These are phyloP conservation scores for Potamarius usumacintae DNA, from an alignment of 2,113 vertebrate species.

Conservation along the genomic window DNA sequence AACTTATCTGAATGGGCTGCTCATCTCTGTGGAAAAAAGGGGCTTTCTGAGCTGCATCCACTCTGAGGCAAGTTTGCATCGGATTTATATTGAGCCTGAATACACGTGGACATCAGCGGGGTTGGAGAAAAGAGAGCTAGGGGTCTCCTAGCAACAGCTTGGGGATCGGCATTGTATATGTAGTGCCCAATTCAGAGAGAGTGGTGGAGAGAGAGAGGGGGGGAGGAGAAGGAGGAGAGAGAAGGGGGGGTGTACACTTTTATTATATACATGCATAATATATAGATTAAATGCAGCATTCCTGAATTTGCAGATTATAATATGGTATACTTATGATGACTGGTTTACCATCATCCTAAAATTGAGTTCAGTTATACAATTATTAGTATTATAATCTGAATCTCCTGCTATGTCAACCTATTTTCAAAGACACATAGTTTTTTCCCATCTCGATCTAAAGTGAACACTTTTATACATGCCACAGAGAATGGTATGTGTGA, in stretches of 20 bases:
- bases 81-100: constrained; percentile 56
- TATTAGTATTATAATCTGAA: not conserved
- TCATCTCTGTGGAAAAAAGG: constrained; percentile 25
- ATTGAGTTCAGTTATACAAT: no score
- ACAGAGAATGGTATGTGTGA: not conserved
- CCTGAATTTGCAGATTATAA: not conserved
- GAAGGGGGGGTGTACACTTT: not conserved
- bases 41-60: constrained; percentile 35
- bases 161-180: constrained; percentile 40
- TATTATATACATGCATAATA: not conserved
- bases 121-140: constrained; percentile 61
- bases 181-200: not conserved
- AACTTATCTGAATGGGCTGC: not conserved
- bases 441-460: not conserved
- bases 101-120: constrained; percentile 61
- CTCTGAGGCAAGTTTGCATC: constrained; percentile 36
- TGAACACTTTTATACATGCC: not conserved
- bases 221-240: not conserved
- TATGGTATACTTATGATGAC: not conserved
- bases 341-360: not conserved
- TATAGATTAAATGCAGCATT: not conserved
- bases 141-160: constrained; percentile 75
- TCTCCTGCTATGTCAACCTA: not conserved
- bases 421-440: not conserved
- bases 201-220: not conserved